Conservation (phyloP, 1,140 invertebrate species). For the Episyrphus balteatus region DNA sequence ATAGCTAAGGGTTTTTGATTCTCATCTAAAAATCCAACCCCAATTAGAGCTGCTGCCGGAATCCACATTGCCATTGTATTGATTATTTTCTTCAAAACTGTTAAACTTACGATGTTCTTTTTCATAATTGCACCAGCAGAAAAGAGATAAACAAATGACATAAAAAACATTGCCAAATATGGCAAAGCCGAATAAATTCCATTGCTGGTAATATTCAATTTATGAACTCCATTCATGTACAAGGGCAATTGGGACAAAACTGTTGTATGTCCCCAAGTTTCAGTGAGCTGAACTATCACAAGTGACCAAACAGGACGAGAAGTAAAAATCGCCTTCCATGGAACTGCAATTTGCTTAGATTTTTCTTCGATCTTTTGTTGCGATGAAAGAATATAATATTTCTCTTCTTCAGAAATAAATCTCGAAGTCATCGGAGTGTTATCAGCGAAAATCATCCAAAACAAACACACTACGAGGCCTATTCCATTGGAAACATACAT, state of each 20-base stretch:
- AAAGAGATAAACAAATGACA: conserved; percentile 53
- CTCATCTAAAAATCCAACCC: conserved; percentile 45
- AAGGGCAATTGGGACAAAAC: conserved; percentile 82
- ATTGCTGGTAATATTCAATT: conserved; percentile 64
- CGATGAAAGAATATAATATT: conserved; percentile 49
- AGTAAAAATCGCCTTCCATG: conserved; percentile 65
- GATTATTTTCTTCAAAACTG: conserved; percentile 47
- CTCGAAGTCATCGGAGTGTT: conserved; percentile 53
- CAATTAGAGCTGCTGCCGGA: conserved; percentile 49
- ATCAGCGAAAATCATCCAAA: conserved; percentile 53
- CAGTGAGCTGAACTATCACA: conserved; percentile 68
- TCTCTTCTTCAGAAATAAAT: conserved; percentile 48
- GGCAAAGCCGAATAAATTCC: conserved; percentile 65
- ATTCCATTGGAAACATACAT: conserved; percentile 65
- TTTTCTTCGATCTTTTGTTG: conserved; percentile 23
- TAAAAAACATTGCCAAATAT: conserved; percentile 60
- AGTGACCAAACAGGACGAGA: conserved; percentile 75
- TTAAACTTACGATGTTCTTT: conserved; percentile 42
- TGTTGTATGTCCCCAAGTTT: conserved; percentile 91
- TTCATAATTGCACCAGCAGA: conserved; percentile 49
- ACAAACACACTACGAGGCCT: conserved; percentile 46
- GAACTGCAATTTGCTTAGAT: conserved; percentile 33
- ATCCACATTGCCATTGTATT: conserved; percentile 50
- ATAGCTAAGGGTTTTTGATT: conserved; percentile 44
- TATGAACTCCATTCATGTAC: conserved; percentile 73